Evolutionary conservation across 1,140 invertebrate species (phyloP).

Genomic region (Drosophila albomicans): DNA sequence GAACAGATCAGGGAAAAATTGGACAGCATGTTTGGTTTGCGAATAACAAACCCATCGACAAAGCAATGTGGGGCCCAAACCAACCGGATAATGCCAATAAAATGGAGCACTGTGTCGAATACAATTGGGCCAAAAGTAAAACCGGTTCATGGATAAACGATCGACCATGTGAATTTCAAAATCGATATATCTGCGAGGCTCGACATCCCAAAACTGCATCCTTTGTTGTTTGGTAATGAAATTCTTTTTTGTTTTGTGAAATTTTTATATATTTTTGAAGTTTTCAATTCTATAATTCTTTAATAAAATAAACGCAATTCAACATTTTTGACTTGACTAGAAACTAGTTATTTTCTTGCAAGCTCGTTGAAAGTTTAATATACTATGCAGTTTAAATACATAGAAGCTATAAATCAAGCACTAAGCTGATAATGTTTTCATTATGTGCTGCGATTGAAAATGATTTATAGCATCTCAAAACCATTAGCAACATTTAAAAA

Average conservation of each 20-base stretch:
- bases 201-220: constrained; percentile 7
- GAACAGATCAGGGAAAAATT: constrained; percentile 10
- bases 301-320: too few relatives aligned
- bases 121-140: neutral
- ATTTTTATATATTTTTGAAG: too few relatives aligned
- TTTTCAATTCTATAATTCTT: too few relatives aligned
- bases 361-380: neutral
- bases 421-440: constrained; percentile 37
- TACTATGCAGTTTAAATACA: neutral
- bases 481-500: constrained; percentile 57
- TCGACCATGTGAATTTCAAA: neutral
- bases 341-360: too few relatives aligned
- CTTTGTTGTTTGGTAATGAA: constrained; percentile 23
- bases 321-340: neutral
- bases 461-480: constrained; percentile 58
- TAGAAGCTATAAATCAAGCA: neutral
- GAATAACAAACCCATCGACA: constrained; percentile 1
- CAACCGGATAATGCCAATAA: constrained; percentile 24
- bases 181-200: constrained; percentile 11
- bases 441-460: constrained; percentile 28
- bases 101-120: constrained; percentile 23
- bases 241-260: neutral
- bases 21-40: constrained; percentile 25
- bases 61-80: constrained; percentile 8
- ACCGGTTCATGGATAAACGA: constrained; percentile 4